A percentile compares a stretch with the other conserved stretches of the same genome.
phyloP scores from a whole-genome alignment of 2,113 vertebrate species.

The Microcebus griseorufus region DNA sequence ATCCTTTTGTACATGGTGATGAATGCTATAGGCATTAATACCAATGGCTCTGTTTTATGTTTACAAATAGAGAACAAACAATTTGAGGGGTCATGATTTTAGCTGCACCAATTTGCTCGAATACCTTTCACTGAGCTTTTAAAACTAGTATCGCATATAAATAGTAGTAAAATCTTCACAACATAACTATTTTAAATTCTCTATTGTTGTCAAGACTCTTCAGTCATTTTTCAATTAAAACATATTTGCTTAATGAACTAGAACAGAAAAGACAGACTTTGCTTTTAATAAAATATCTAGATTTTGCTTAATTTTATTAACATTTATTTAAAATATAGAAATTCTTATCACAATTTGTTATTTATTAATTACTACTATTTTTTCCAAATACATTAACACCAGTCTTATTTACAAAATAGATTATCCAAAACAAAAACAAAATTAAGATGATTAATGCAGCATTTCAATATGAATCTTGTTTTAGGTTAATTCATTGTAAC shows the following conservation, averaged over 20 bases:
- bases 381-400: neutral
- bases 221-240: neutral
- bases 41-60: neutral
- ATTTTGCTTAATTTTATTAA: neutral
- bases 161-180: neutral
- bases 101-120: neutral
- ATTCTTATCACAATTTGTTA: neutral
- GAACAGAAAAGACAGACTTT: neutral
- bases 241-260: neutral
- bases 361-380: neutral
- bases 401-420: neutral
- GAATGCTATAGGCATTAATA: neutral
- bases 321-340: neutral
- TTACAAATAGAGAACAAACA: neutral
- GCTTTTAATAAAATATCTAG: neutral
- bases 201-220: neutral
- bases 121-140: neutral
- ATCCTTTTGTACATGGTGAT: neutral
- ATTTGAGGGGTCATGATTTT: neutral
- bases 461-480: neutral
- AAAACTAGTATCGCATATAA: neutral
- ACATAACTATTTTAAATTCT: neutral
- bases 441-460: neutral
- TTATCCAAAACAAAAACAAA: conserved; percentile 41
- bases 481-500: neutral